These are phyloP conservation scores for Metacarcinus magister DNA, from an alignment of 2,888 invertebrate species.

Conservation along the genomic window DNA sequence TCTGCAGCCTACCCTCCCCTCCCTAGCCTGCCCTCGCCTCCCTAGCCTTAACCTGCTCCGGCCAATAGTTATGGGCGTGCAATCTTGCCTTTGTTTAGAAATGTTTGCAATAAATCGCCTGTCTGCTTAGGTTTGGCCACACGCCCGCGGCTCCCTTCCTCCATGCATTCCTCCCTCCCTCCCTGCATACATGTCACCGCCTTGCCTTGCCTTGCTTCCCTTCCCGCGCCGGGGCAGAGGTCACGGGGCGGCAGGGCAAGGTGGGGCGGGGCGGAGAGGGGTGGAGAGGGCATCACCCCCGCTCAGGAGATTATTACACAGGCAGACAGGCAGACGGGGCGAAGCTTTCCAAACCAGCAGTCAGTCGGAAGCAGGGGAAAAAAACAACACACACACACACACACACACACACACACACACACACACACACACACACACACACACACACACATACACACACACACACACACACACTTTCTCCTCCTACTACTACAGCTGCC, in stretches of 20 bases:
- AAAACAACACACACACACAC: neutral
- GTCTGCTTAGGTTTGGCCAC: no score
- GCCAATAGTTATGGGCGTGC: no score
- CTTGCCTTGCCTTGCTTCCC: no score
- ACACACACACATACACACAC: conserved; percentile 35
- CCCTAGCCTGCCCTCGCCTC: no score
- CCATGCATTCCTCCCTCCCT: no score
- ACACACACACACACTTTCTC: conserved; percentile 31
- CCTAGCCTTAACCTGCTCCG: no score
- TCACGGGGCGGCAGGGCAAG: neutral
- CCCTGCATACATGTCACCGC: no score
- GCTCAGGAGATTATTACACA: neutral
- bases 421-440: conserved; percentile 48
- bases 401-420: neutral
- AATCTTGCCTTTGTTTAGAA: no score
- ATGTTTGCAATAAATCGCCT: no score
- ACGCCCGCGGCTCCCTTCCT: no score
- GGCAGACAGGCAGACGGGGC: neutral
- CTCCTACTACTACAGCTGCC: neutral
- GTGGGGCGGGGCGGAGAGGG: neutral
- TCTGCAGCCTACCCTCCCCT: no score
- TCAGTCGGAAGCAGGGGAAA: neutral
- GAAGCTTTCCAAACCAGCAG: neutral
- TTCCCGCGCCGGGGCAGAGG: neutral
- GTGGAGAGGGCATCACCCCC: neutral